Evolutionary conservation across 2,797 vertebrate species (phyloP).

Genomic region (Meda fulgida): DNA sequence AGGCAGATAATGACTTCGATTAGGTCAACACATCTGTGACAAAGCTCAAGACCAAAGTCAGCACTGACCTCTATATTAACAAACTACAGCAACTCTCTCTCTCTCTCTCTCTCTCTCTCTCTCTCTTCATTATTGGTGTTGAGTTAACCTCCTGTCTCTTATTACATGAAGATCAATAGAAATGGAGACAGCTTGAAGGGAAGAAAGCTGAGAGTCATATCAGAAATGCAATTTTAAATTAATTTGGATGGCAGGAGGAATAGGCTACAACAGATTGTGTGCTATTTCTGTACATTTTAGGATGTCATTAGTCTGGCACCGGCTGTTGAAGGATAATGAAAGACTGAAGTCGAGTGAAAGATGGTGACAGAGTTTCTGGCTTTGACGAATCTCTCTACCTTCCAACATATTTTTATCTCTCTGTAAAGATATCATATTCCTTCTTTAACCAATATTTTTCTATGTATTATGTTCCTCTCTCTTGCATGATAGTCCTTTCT

Average conservation of each 20-base stretch:
- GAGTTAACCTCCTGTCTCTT: constrained; percentile 60
- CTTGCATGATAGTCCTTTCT: background rate
- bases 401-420: constrained; percentile 20
- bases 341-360: constrained; percentile 19
- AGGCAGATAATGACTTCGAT: constrained; percentile 32
- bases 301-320: constrained; percentile 21
- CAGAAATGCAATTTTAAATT: constrained; percentile 25
- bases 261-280: background rate
- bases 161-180: constrained; percentile 62
- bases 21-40: constrained; percentile 28
- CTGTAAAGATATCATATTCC: constrained; percentile 17
- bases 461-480: background rate
- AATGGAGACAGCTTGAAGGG: constrained; percentile 35
- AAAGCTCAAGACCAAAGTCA: constrained; percentile 28
- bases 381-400: background rate
- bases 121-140: constrained; percentile 42
- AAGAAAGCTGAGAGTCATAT: constrained; percentile 40
- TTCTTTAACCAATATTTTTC: background rate
- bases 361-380: constrained; percentile 39
- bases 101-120: background rate
- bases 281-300: constrained; percentile 13
- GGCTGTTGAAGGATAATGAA: background rate
- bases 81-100: constrained; percentile 13
- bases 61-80: constrained; percentile 36
- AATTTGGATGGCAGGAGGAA: constrained; percentile 1